Base-by-base conservation (phyloP, 2,888 invertebrate genomes). In the Myopa testacea region DNA sequence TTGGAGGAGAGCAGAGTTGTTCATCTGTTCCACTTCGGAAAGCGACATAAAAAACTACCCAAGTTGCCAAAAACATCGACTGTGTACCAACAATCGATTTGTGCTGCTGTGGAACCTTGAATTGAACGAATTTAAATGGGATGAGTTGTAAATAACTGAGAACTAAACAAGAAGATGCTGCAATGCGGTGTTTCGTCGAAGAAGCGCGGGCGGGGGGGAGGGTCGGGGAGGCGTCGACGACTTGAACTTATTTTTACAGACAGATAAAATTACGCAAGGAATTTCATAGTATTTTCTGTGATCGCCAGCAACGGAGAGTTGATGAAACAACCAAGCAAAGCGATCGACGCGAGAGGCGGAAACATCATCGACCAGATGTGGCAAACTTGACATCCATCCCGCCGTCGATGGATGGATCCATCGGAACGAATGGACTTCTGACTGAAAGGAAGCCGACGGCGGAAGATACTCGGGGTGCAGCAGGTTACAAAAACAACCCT, bases 21-120 rank as follows among this genome's bases (percentile, higher is more conserved):
- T 26, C 2, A 26, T 26, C 26, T 26, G 26, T 26, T 26, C 26
- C 26, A 26, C 26, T 26, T 26, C 26, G 26, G 2, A 1, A 26
- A 26, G 26, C 26, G 26, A 2, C 26, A 26, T 26, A 26, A 26
- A 26, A 45, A 45, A 8, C 45, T 45, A 45, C 4, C 55, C n/a
- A 55, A 55, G 16, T 55, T 16, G 55, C 55, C 16, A 16, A 55
- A 55, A 55, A 6, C 5, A 55, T n/a, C 14, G 50, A 50, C 50
- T 12, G 12, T n/a, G 12, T 50, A 7, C 2, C 5, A 45, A 40
- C 38, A 40, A 34, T n/a, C 40, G 65, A 52, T 40, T 76, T 60
- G 52, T 65, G 52, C 37, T 62, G 70, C 55, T 63, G 58, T 50
- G 60, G 58, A 78, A 78, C 78, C 78, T 78, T 78, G 78, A 78